These are phyloP conservation scores for Agriopis marginaria DNA, from an alignment of 2,888 invertebrate species.

Conservation along the genomic window DNA sequence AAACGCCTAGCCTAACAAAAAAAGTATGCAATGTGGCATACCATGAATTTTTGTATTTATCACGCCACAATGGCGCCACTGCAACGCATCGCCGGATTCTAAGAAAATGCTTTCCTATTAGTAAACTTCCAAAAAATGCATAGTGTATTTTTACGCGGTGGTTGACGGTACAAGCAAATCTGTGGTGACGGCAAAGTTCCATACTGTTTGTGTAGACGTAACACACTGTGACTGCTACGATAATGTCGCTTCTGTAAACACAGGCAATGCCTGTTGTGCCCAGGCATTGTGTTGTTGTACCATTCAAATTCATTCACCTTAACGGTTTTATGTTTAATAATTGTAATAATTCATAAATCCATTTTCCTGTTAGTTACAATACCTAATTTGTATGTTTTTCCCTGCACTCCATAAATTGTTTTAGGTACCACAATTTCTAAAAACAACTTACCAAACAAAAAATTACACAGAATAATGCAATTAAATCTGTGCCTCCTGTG, in stretches of 20 bases:
- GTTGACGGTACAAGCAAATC: constrained; percentile 31
- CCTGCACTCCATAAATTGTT: neutral
- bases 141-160: constrained; percentile 35
- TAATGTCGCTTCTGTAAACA: constrained; percentile 36
- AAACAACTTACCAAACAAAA: too few species aligned
- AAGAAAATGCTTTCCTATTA: too few species aligned
- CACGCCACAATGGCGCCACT: too few species aligned
- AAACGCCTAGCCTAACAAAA: too few species aligned
- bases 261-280: neutral
- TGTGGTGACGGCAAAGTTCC: constrained; percentile 41
- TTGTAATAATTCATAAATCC: neutral
- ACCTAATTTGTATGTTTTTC: neutral
- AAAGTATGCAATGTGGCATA: too few species aligned
- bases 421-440: neutral
- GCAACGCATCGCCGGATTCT: too few species aligned
- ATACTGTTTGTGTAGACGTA: constrained; percentile 9
- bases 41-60: too few species aligned
- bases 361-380: constrained; percentile 4
- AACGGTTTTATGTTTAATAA: constrained; percentile 4
- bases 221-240: constrained; percentile 25
- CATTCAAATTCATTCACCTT: constrained; percentile 11
- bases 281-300: constrained; percentile 30
- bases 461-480: too few species aligned
- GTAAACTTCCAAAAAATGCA: too few species aligned
- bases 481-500: too few species aligned